Conservation (phyloP, 2,797 vertebrate genomes). For the Spondyliosoma cantharus region DNA sequence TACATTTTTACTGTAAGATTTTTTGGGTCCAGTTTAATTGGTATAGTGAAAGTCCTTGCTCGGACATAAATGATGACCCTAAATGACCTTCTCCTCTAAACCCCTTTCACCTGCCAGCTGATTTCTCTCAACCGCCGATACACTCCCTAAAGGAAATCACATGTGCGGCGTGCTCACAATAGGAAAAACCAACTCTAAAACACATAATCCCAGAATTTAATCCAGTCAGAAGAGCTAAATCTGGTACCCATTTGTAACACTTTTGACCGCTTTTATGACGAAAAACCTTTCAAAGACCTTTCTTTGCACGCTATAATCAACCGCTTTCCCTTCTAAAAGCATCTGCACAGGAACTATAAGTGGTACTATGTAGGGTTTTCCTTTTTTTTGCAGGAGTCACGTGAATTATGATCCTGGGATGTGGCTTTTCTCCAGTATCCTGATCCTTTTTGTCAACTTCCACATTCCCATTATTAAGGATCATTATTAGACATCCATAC, state of each 20-base stretch:
- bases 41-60: not conserved
- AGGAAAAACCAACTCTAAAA: constrained; percentile 63
- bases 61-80: constrained; percentile 5
- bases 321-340: not conserved
- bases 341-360: not conserved
- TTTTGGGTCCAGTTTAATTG: not conserved
- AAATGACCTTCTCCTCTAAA: constrained; percentile 39
- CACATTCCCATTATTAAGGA: not conserved
- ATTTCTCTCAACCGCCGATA: constrained; percentile 36
- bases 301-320: constrained; percentile 17
- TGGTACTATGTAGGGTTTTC: too few species aligned
- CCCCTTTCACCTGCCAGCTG: constrained; percentile 27
- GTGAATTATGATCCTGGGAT: not conserved
- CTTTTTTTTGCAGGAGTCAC: not conserved
- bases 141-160: constrained; percentile 33
- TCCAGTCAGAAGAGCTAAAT: constrained; percentile 63
- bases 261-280: constrained; percentile 40
- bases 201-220: constrained; percentile 70
- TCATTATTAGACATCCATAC: not conserved
- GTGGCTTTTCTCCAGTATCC: not conserved
- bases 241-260: constrained; percentile 53
- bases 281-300: constrained; percentile 30
- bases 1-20: constrained; percentile 7
- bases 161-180: constrained; percentile 36
- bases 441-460: not conserved